phyloP scores from a whole-genome alignment of 2,113 vertebrate species.

The Antigone vipio region DNA sequence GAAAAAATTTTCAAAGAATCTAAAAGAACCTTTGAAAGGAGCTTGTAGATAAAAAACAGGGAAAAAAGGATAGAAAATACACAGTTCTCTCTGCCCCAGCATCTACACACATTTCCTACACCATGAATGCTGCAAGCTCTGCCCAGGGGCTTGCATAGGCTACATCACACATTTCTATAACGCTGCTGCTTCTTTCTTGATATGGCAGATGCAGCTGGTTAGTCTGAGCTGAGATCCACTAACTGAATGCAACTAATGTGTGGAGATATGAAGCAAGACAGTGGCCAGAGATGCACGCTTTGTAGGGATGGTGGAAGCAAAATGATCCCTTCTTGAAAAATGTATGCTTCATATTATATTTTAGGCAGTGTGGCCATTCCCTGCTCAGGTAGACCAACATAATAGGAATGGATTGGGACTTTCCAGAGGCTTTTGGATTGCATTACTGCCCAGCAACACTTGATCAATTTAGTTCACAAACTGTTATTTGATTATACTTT shows the following conservation, averaged over 20 bases:
- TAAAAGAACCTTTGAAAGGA: neutral
- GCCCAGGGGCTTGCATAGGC: neutral
- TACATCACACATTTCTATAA: neutral
- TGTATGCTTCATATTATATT: neutral
- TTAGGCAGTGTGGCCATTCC: neutral
- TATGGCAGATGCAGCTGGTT: too few relatives aligned
- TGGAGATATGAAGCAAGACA: neutral
- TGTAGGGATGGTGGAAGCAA: neutral
- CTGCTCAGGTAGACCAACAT: neutral
- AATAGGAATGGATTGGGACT: neutral
- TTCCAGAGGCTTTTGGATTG: neutral
- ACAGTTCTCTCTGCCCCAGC: neutral
- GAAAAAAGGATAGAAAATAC: neutral
- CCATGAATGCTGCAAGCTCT: neutral
- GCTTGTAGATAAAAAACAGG: neutral
- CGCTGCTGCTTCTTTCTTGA: neutral
- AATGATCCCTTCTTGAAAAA: neutral
- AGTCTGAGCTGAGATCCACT: neutral
- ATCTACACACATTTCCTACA: neutral
- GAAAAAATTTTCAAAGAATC: neutral
- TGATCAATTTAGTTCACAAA: neutral
- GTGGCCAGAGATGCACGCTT: neutral
- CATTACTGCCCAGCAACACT: neutral
- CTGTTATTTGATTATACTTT: neutral
- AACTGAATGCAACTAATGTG: rapidly evolving